phyloP scores from a whole-genome alignment of 1,140 invertebrate species.

The Coboldia fuscipes region DNA sequence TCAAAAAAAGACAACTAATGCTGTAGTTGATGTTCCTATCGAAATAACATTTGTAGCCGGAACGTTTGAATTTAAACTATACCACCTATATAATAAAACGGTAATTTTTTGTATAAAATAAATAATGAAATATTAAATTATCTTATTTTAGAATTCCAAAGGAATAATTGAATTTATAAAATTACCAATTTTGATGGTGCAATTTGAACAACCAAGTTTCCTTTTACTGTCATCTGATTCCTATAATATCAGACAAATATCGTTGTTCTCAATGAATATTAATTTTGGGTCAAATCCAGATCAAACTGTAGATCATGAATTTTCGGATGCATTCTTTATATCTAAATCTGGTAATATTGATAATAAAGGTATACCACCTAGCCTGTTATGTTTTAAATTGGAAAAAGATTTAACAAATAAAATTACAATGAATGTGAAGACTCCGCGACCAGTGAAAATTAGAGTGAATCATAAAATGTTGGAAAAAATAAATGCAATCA shows the following conservation, averaged over 20 bases:
- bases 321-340: constrained; percentile 8
- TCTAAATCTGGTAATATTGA: constrained; percentile 12
- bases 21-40: neutral
- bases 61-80: constrained; percentile 6
- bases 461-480: constrained; percentile 8
- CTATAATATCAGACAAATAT: constrained; percentile 9
- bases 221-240: too few species aligned
- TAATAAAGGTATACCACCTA: constrained; percentile 14
- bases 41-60: constrained; percentile 17
- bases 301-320: too few species aligned
- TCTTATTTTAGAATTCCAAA: too few species aligned
- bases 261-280: constrained; percentile 11
- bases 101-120: constrained; percentile 8
- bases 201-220: too few species aligned
- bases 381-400: constrained; percentile 9
- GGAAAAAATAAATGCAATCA: constrained; percentile 5
- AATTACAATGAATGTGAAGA: constrained; percentile 10
- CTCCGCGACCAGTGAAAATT: constrained; percentile 11
- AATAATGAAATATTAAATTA: too few species aligned
- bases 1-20: neutral
- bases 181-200: too few species aligned
- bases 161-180: too few species aligned
- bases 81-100: neutral
- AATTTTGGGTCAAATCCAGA: too few species aligned
- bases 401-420: constrained; percentile 9